Conservation (phyloP, 2,113 vertebrate species). For the Notothenia rossii region DNA sequence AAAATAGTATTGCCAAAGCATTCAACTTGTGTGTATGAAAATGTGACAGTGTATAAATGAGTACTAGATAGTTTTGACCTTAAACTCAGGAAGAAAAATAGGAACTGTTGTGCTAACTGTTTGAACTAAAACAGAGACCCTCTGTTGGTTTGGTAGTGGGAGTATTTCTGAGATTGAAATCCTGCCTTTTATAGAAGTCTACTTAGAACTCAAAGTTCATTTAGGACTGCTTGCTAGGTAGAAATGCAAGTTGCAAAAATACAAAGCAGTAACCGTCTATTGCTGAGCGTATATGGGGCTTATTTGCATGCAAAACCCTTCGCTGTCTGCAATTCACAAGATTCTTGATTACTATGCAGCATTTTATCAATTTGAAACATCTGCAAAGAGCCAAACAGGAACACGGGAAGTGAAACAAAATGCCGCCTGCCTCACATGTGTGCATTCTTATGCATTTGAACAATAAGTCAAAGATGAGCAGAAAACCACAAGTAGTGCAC, state of each 20-base stretch:
- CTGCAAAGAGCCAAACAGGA: constrained; percentile 30
- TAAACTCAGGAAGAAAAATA: neutral
- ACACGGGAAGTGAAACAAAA: constrained; percentile 49
- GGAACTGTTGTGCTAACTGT: too few relatives aligned
- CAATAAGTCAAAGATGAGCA: constrained; percentile 26
- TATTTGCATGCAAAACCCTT: constrained; percentile 16
- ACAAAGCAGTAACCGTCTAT: neutral
- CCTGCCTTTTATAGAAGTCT: neutral
- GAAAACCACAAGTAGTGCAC: too few relatives aligned
- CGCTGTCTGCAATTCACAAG: neutral
- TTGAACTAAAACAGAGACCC: neutral
- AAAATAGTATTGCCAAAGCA: too few relatives aligned
- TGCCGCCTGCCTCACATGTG: constrained; percentile 43
- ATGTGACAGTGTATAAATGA: neutral
- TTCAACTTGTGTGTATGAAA: too few relatives aligned
- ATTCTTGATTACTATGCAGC: neutral
- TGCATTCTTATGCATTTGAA: constrained; percentile 12
- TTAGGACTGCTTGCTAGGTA: too few relatives aligned
- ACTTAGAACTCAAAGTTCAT: neutral
- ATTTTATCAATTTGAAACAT: constrained; percentile 29
- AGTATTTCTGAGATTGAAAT: neutral
- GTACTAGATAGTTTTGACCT: neutral
- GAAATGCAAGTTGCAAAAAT: neutral
- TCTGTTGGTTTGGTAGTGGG: neutral
- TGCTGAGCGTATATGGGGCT: neutral